Conservation (phyloP, 2,888 invertebrate genomes). For the Empis stercorea region DNA sequence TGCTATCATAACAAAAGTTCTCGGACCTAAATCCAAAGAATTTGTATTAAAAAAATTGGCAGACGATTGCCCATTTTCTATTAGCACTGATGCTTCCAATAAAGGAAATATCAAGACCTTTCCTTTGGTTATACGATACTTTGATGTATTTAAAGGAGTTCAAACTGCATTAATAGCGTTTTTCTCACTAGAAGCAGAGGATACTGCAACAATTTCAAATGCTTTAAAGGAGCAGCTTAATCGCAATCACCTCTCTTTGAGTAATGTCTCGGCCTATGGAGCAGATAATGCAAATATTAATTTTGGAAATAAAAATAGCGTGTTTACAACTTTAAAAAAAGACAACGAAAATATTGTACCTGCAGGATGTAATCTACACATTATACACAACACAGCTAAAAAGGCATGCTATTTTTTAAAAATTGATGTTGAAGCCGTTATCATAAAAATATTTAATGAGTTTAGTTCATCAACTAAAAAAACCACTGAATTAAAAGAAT, state of each 20-base stretch:
- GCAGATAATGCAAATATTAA: not conserved
- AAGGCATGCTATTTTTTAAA: not conserved
- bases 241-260: not conserved
- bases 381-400: not conserved
- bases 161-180: not conserved
- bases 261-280: not conserved
- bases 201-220: not conserved
- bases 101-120: constrained; percentile 1
- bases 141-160: not conserved
- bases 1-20: not conserved
- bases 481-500: constrained; percentile 5
- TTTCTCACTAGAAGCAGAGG: not conserved
- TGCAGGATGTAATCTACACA: not conserved
- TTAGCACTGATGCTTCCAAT: not conserved
- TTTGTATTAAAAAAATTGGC: not conserved
- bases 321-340: not conserved
- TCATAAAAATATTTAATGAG: constrained; percentile 9
- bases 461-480: constrained; percentile 9
- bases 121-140: not conserved
- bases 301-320: not conserved
- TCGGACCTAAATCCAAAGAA: not conserved
- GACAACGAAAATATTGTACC: not conserved
- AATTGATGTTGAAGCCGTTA: constrained; percentile 7
- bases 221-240: not conserved
- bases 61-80: not conserved